phyloP scores from a whole-genome alignment of 1,140 invertebrate species.

The Muscidifurax raptorellus region DNA sequence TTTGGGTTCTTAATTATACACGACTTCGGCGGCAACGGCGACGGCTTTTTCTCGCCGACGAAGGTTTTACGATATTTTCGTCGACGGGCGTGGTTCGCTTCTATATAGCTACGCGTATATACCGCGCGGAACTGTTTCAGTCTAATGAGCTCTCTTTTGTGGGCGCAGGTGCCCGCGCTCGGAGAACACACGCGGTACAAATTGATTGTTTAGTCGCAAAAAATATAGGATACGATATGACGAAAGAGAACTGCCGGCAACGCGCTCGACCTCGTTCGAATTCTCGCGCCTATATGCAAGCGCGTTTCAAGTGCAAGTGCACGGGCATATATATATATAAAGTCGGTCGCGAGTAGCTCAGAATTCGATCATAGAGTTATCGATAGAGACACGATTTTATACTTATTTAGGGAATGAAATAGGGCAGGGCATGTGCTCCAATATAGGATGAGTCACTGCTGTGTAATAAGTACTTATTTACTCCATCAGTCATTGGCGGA shows the following conservation, averaged over 20 bases:
- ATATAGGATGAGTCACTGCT: neutral
- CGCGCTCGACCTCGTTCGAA: neutral
- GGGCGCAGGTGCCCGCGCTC: neutral
- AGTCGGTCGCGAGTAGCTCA: too few relatives aligned
- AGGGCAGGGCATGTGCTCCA: neutral
- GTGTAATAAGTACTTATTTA: too few relatives aligned
- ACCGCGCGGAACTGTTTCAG: neutral
- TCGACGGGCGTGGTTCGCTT: neutral
- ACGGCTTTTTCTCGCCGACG: constrained; percentile 1
- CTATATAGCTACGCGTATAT: too few relatives aligned
- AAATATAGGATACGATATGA: neutral
- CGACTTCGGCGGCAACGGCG: neutral
- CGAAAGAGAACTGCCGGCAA: too few relatives aligned
- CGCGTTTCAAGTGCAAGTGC: constrained; percentile 10
- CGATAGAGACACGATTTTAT: too few relatives aligned
- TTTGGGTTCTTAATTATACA: constrained; percentile 13
- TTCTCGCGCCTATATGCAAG: neutral
- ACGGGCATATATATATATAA: too few relatives aligned
- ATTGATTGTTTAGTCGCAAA: neutral
- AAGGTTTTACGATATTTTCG: constrained; percentile 21
- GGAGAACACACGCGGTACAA: neutral
- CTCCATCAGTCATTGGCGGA: too few relatives aligned
- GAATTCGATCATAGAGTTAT: too few relatives aligned
- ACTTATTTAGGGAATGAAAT: too few relatives aligned
- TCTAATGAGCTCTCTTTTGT: neutral